Evolutionary conservation across 2,797 vertebrate genomes (phyloP), one percentile per base, ranked within the genome.

Genomic region (Periparus ater): DNA sequence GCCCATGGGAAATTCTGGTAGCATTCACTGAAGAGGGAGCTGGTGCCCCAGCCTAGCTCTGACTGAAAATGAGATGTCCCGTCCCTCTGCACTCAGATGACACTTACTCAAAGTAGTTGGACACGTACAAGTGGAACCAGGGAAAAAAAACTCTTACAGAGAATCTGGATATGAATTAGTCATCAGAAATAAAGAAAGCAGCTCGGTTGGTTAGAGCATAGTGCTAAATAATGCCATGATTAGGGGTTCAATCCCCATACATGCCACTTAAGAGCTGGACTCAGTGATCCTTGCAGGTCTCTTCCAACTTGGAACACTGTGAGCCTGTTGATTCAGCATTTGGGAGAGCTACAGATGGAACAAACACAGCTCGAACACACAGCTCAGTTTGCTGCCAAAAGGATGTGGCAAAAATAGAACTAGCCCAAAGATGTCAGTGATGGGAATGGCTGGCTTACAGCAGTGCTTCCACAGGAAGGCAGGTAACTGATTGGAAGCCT

Each of bases 221-320:
- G 34, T 42, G 57, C 42, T 15, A 51, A 25, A 25, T 53, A 74
- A 27, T 19, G 25, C 44, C 38, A 70, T 1, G 4, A 19, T n/a
- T 32, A 29, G 0, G 2, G 19, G 50, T 70, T 83, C 29, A 76
- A 26, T 30, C 50, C 29, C 50, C 20, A 26, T 6, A 18, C 0
- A 1, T 11, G 44, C 65, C 72, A 55, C n/a, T 67, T 17, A 42
- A 50, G 42, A 63, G 57, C 0, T 61, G 26, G 21, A 54, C 54
- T 74, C 2, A 0, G 5, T 61, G 48, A 54, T 32, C 30, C 48
- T 50, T 29, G 32, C 0, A 1, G 42, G 34, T 68, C 16, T 22
- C 32, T 44, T 68, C 42, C 55, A 68, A 17, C 47, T 82, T 27
- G 15, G 77, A 61, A 32, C 18, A 40, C 26, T 29, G 51, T 18